phyloP scores from a whole-genome alignment of 2,797 vertebrate genomes.

The Schizopygopsis malacanthus region DNA sequence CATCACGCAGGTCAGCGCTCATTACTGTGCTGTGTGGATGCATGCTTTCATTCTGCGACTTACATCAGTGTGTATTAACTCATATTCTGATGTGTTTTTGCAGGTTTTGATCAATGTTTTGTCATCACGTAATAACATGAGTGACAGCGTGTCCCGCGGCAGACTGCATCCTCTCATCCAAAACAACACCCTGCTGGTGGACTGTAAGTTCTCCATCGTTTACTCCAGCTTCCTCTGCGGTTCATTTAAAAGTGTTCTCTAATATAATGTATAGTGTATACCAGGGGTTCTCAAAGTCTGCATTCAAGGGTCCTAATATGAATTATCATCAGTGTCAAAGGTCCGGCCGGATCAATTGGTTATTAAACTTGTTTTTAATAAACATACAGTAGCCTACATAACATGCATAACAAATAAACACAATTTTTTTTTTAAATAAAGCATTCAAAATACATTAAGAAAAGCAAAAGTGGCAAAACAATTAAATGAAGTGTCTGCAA shows the following conservation, averaged over 20 bases:
- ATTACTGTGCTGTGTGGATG: not conserved
- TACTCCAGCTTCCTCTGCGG: not conserved
- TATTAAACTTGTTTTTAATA: too few species aligned
- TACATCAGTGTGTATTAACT: not conserved
- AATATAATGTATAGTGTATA: not conserved
- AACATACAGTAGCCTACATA: too few species aligned
- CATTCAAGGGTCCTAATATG: too few species aligned
- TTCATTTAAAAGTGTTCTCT: not conserved
- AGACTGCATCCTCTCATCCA: slow-evolving; percentile 92
- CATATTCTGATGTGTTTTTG: not conserved
- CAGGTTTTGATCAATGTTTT: slow-evolving; percentile 96
- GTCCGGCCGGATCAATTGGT: too few species aligned
- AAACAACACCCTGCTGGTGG: slow-evolving; percentile 87
- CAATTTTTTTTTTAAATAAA: too few species aligned
- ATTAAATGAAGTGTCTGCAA: too few species aligned
- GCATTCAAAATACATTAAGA: too few species aligned
- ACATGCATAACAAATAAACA: too few species aligned
- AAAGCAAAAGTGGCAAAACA: too few species aligned
- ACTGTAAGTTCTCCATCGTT: slow-evolving; percentile 83
- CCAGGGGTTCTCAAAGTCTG: too few species aligned
- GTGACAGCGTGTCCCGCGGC: slow-evolving; percentile 90
- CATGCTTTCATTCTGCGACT: not conserved
- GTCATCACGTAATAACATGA: slow-evolving; percentile 91
- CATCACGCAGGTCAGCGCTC: slow-evolving; percentile 86
- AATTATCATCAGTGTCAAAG: too few species aligned